A percentile compares a stretch with the other conserved stretches of the same genome.
Conservation (phyloP, 2,888 invertebrate genomes). For the Zonitis immaculata region DNA sequence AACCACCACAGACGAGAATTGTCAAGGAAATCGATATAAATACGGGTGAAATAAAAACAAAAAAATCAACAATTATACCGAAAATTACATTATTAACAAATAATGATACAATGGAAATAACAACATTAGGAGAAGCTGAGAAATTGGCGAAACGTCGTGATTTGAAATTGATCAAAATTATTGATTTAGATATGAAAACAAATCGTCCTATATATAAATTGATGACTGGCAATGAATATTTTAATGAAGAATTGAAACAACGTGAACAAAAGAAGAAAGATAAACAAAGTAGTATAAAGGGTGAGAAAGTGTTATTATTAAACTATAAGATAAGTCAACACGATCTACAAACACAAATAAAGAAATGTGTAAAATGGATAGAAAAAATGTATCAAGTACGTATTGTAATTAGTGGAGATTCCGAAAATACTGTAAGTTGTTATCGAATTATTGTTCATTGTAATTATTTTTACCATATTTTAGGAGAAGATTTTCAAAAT, state of each 20-base stretch:
- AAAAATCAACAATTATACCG: conserved; percentile 44
- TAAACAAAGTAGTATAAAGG: conserved; percentile 50
- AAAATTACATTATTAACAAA: conserved; percentile 61
- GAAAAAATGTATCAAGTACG: conserved; percentile 63
- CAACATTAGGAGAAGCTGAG: conserved; percentile 64
- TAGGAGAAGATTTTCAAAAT: conserved; percentile 58
- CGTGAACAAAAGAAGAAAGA: conserved; percentile 51
- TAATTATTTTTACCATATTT: no score
- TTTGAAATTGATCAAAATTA: conserved; percentile 63
- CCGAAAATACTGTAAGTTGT: conserved; percentile 46
- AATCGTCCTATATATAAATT: conserved; percentile 66
- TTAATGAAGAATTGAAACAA: conserved; percentile 57
- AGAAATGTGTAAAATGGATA: conserved; percentile 63
- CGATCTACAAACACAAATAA: conserved; percentile 61
- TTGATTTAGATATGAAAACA: conserved; percentile 64
- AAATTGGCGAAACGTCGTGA: conserved; percentile 64
- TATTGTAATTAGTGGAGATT: conserved; percentile 53
- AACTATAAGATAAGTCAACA: conserved; percentile 60
- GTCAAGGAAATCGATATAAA: conserved; percentile 14
- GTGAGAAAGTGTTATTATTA: conserved; percentile 61
- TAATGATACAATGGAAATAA: conserved; percentile 54
- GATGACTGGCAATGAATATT: conserved; percentile 62
- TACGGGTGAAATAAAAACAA: conserved; percentile 29
- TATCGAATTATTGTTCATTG: no score
- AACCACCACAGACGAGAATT: conserved; percentile 10